phyloP scores from a whole-genome alignment of 2,888 invertebrate species.

The Cantharis lateralis region DNA sequence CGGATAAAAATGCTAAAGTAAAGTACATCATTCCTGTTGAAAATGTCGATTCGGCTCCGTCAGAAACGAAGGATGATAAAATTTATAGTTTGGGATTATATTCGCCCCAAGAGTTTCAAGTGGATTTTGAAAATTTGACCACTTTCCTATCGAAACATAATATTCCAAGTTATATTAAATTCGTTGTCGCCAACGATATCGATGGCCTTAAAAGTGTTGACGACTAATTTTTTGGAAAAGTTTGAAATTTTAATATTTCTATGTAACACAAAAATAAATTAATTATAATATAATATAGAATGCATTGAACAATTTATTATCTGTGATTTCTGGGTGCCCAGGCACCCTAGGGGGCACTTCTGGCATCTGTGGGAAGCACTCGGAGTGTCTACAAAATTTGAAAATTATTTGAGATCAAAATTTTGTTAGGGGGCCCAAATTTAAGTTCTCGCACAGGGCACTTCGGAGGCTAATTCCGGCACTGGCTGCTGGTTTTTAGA shows the following conservation, averaged over 20 bases:
- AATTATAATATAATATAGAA: too few relatives aligned
- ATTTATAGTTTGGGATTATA: constrained; percentile 6
- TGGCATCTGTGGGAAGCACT: too few relatives aligned
- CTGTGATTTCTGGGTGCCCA: too few relatives aligned
- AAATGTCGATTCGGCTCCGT: background rate
- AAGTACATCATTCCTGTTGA: constrained; percentile 10
- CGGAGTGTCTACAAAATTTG: too few relatives aligned
- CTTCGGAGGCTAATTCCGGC: too few relatives aligned
- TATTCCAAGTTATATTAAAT: background rate
- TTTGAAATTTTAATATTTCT: background rate
- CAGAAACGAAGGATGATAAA: background rate
- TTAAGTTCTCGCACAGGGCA: too few relatives aligned
- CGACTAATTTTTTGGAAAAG: background rate
- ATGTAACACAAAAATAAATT: too few relatives aligned
- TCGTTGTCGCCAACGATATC: background rate
- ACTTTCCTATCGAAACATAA: constrained; percentile 1
- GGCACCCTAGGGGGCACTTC: too few relatives aligned
- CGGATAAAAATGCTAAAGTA: background rate
- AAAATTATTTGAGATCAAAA: too few relatives aligned
- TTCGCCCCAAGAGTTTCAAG: background rate
- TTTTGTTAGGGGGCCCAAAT: too few relatives aligned
- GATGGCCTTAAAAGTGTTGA: background rate
- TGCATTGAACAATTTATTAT: too few relatives aligned
- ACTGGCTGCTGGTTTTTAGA: too few relatives aligned
- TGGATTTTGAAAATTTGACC: background rate